Evolutionary conservation across 2,113 vertebrate genomes (phyloP), one percentile per base, ranked within the genome.

Genomic region (Cynopterus brachyotis): DNA sequence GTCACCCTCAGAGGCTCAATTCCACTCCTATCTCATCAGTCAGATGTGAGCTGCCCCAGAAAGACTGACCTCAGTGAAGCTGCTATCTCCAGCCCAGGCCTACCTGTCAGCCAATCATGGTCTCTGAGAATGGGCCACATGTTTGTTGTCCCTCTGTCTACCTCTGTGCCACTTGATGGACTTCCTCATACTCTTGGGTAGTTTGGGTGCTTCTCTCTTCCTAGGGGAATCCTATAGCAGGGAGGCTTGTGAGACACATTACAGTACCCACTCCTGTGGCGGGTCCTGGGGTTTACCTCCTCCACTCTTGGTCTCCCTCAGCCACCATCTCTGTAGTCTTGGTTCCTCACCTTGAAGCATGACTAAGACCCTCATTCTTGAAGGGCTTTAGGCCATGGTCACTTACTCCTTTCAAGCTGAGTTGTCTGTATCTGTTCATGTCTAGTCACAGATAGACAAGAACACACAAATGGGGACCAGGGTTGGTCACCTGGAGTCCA

Each of bases 81-180:
- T 16, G 13, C 0, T 4, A 40, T 60, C 50, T 76, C 15, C 6
- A 42, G 42, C 20, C 28, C 20, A 32, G 22, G 69, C 9, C 1
- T 16, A 42, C 3, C 22, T 53, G 24, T 30, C n/a, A 30, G 37
- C 15, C 12, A 45, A 13, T 37, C 7, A 15, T 64, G 13, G 20
- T 24, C 30, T 45, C 26, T 45, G 73, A 3, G 15, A 19, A 2
- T 7, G 30, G 50, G 62, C 42, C 15, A 16, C 3, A 20, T 3
- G 11, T 55, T 59, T 57, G 0, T 19, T 37, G 40, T 6, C 45
- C 26, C 37, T 30, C 19, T 53, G 20, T 73, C 30, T 53, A 13
- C 32, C 22, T 30, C n/a, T 50, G 0, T 2, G 28, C 70, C 20
- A 17, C 10, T 6, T 9, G 5, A 2, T 28, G n/a, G 3, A 15